Evolutionary conservation across 2,888 invertebrate species (phyloP).

Genomic region (Synergus itoensis): DNA sequence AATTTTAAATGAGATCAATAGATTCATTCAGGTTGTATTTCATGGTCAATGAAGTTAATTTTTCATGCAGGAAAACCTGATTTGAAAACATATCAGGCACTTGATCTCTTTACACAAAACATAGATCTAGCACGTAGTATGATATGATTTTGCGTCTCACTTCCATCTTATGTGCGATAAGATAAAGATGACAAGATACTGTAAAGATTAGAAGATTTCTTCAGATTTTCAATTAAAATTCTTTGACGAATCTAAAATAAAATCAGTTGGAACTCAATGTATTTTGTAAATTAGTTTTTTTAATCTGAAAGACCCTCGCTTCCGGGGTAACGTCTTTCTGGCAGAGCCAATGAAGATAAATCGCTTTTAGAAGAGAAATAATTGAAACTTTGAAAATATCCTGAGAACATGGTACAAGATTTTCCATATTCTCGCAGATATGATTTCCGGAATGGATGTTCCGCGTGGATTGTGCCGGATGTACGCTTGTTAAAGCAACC

Average conservation of each 20-base stretch:
- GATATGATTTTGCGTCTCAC: slow-evolving; percentile 13
- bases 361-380: slow-evolving; percentile 1
- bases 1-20: neutral
- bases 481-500: slow-evolving; percentile 43
- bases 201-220: slow-evolving; percentile 1
- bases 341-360: neutral
- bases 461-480: slow-evolving; percentile 48
- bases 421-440: slow-evolving; percentile 29
- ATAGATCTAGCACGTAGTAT: neutral
- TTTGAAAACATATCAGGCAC: neutral
- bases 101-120: neutral
- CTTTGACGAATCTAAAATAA: neutral
- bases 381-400: slow-evolving; percentile 40
- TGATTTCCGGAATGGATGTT: slow-evolving; percentile 41
- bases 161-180: slow-evolving; percentile 7
- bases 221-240: neutral
- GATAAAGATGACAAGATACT: slow-evolving; percentile 35
- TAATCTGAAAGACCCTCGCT: neutral
- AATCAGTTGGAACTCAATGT: neutral
- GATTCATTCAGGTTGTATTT: neutral
- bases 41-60: neutral
- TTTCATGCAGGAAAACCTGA: neutral
- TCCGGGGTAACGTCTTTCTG: neutral
- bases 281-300: neutral
- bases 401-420: slow-evolving; percentile 36